Evolutionary conservation across 2,888 invertebrate genomes (phyloP), one percentile per base, ranked within the genome.

Genomic region (Nasonia oneida): DNA sequence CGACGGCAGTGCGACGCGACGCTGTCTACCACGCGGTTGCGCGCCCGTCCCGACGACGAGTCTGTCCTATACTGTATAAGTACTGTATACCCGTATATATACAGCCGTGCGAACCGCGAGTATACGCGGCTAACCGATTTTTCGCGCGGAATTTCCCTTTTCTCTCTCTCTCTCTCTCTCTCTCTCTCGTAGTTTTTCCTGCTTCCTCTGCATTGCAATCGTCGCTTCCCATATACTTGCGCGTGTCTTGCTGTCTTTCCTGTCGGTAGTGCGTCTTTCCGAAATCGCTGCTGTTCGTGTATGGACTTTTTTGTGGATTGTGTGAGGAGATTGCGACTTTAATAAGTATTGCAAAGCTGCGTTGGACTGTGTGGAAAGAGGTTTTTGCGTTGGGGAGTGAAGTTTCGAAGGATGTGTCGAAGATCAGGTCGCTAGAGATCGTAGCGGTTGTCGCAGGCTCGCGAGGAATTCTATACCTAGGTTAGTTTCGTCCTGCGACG

Each of bases 1-100:
- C 92, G 92, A 89, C 92, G 92, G 91, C 92, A 92, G 92, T 92
- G 92, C 92, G 92, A 92, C 92, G 91, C 91, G 92, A 92, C 91
- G 89, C 89, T 89, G 90, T 89, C 90, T 90, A 87, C 89, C 91
- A 92, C 91, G 91, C 92, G 92, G 92, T 92, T 90, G 90, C 89
- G 80, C 47, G 57, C 88, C 37, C 89, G 83, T 87, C 29, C 14
- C 12, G 29, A 67, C 29, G 6, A 29, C 67, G 29, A 67, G 67
- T 10, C 10, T 29, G 29, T 23, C 10, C 61, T 61, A 2, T 3
- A 37, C 37, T 4, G 4, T 23, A 61, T 10, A 5, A 10, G 23
- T 8, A 15, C 6, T 29, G 23, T 64, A 33, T n/a, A 29, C 33
- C 10, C 23, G 10, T 61, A 61, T 8, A 29, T 29, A 29, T 29